Evolutionary conservation across 2,888 invertebrate species (phyloP), one percentile per base, ranked within the genome.

Genomic region (Phania funesta): DNA sequence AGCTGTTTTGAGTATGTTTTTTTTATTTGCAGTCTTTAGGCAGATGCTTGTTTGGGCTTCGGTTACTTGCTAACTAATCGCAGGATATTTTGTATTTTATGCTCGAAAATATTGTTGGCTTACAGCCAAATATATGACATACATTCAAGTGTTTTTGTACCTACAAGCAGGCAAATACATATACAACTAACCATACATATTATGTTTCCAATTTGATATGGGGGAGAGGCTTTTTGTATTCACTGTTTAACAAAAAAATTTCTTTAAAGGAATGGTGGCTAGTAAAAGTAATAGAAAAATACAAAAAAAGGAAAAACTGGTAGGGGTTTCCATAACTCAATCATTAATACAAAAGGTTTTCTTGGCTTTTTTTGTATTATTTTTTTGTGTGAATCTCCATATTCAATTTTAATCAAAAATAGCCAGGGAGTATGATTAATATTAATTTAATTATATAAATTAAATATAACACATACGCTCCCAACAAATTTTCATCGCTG

Each of bases 41-140:
- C 77, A 75, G 74, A 75, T 68, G 75, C 70, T 75, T 80, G 73
- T 67, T 77, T 64, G 77, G 71, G 81, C 74, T 70, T 81, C 74
- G 70, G 74, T 83, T 77, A 80, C 76, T 76, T 80, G 80, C 75
- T 76, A 78, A 84, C 82, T 84, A 84, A 84, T 84, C 84, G 81
- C 81, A 84, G 83, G 83, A 83, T 84, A 83, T 84, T 85, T 82
- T 83, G 80, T 80, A 84, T 84, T 83, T 83, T 79, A 83, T 85
- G 80, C 83, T 83, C 70, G 81, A 84, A 85, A 84, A 84, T 85
- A 83, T 83, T 80, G 80, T 83, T 85, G 85, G 85, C 85, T 75
- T 65, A 76, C 64, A 76, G 85, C 85, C 85, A 85, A 85, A 79
- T 85, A 82, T 78, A 78, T 82, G 82, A 70, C 82, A 82, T 65